A percentile compares a stretch with the other conserved stretches of the same genome.
These are phyloP conservation scores for Anthoptus insignis DNA, from an alignment of 2,888 invertebrate species.

Conservation along the genomic window DNA sequence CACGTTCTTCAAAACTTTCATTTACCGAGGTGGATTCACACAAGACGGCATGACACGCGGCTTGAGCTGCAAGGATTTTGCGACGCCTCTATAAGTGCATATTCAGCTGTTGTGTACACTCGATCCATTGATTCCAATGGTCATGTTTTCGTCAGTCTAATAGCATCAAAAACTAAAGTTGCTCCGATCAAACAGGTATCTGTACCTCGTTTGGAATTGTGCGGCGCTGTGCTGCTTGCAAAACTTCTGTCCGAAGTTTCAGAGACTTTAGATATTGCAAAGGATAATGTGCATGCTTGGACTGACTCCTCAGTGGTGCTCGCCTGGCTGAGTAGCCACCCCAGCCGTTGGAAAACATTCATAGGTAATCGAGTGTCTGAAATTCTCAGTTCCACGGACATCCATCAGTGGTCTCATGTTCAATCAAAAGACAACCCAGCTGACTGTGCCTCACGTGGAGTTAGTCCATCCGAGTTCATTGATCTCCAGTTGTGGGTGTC, in stretches of 20 bases:
- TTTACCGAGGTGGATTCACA: conserved; percentile 44
- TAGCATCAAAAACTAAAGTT: conserved; percentile 34
- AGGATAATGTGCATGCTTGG: conserved; percentile 38
- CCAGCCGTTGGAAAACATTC: conserved; percentile 43
- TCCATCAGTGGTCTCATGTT: conserved; percentile 12
- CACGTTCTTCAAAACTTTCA: conserved; percentile 6
- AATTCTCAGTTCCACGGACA: conserved; percentile 39
- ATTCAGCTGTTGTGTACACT: conserved; percentile 43
- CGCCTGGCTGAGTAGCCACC: conserved; percentile 39
- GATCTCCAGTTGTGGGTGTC: too few relatives aligned
- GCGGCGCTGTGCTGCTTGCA: conserved; percentile 38
- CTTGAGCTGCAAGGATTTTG: conserved; percentile 49
- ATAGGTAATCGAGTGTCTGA: conserved; percentile 42
- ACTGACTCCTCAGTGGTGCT: conserved; percentile 47
- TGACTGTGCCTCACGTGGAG: conserved; percentile 20
- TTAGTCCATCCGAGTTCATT: neutral
- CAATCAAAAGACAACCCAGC: conserved; percentile 37
- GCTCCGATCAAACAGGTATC: conserved; percentile 41
- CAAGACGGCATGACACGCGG: conserved; percentile 15
- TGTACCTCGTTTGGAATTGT: conserved; percentile 39
- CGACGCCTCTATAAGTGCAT: conserved; percentile 46
- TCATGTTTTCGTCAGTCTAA: conserved; percentile 13
- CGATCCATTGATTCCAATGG: neutral
- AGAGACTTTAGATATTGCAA: conserved; percentile 18
- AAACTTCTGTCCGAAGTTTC: conserved; percentile 32